Evolutionary conservation across 2,797 vertebrate species (phyloP).

Genomic region (Gadopsis marmoratus): DNA sequence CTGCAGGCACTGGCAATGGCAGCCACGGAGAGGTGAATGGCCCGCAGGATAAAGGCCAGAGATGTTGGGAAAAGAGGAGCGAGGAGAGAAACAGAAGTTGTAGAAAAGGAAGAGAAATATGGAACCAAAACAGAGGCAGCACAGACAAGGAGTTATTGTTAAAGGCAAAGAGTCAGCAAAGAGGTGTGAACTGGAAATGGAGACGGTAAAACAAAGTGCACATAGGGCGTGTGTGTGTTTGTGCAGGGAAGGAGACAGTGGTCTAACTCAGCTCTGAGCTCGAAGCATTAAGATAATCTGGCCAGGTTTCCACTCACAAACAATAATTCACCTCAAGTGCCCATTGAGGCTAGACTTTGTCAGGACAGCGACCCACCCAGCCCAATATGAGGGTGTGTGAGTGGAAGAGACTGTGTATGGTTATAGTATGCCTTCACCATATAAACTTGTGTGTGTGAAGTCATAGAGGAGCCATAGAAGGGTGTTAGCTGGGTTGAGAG

Average conservation of each 20-base stretch:
- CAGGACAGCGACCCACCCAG: constrained; percentile 72
- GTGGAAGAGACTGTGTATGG: constrained; percentile 51
- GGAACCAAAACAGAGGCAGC: constrained; percentile 29
- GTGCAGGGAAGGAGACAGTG: constrained; percentile 72
- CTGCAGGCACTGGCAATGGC: constrained; percentile 77
- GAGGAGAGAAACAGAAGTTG: constrained; percentile 37
- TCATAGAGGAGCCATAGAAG: constrained; percentile 44
- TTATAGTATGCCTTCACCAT: constrained; percentile 42
- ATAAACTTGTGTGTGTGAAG: constrained; percentile 43
- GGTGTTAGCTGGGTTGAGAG: constrained; percentile 31
- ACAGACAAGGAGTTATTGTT: constrained; percentile 63
- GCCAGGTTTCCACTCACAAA: constrained; percentile 88
- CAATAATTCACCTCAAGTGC: constrained; percentile 87
- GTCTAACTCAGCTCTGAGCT: constrained; percentile 85
- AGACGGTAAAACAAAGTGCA: constrained; percentile 67
- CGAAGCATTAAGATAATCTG: constrained; percentile 77
- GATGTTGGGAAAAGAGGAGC: constrained; percentile 71
- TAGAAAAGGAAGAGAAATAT: constrained; percentile 49
- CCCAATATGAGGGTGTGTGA: constrained; percentile 57
- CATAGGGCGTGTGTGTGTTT: constrained; percentile 21
- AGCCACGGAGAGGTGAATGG: constrained; percentile 75
- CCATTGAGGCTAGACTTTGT: constrained; percentile 72
- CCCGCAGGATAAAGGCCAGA: constrained; percentile 78
- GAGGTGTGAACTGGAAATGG: constrained; percentile 70
- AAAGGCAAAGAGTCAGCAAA: constrained; percentile 71